phyloP scores from a whole-genome alignment of 2,113 vertebrate species.

The Poecile atricapillus region DNA sequence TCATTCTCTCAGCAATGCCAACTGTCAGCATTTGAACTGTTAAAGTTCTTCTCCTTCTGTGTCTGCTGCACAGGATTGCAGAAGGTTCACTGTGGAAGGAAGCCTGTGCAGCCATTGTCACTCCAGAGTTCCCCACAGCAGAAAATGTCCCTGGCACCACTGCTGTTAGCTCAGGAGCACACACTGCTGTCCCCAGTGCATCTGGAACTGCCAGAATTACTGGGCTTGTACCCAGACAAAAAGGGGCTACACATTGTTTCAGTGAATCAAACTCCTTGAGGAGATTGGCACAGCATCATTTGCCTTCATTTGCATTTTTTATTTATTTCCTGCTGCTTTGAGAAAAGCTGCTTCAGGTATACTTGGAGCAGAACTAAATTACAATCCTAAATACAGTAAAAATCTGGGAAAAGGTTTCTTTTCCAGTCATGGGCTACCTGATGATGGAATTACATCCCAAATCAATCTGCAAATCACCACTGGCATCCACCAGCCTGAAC shows the following conservation, averaged over 20 bases:
- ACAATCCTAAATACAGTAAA: background rate
- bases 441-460: background rate
- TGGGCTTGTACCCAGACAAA: background rate
- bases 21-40: constrained; percentile 41
- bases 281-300: background rate
- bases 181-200: background rate
- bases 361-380: background rate
- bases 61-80: background rate
- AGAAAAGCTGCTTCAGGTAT: background rate
- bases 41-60: constrained; percentile 29
- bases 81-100: background rate
- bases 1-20: constrained; percentile 36
- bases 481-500: background rate
- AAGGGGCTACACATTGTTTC: background rate
- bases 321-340: background rate
- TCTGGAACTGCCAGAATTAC: background rate
- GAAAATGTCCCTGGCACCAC: background rate
- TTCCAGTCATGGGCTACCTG: background rate
- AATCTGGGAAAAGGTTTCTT: background rate
- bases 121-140: background rate
- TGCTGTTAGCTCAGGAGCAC: background rate
- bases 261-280: background rate
- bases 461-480: background rate
- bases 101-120: background rate
- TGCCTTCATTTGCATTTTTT: constrained; percentile 5